phyloP scores from a whole-genome alignment of 1,140 invertebrate species.

The Pinna nobilis region DNA sequence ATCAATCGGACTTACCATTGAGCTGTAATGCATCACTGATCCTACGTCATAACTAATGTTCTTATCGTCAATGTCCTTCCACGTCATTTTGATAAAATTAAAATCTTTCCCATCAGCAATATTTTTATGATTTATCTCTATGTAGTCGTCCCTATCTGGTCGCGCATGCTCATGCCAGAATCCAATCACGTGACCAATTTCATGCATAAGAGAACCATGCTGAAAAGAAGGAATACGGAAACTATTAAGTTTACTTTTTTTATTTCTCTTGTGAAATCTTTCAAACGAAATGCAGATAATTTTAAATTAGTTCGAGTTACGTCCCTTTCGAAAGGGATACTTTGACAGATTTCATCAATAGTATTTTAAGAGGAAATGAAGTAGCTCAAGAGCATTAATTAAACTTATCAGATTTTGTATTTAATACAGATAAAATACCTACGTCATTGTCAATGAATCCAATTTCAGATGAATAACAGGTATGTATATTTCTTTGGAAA shows the following conservation, averaged over 20 bases:
- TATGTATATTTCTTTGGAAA: no score
- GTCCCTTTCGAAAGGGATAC: neutral
- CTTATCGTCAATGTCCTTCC: slow-evolving; percentile 74
- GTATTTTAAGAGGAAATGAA: no score
- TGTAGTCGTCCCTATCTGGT: slow-evolving; percentile 66
- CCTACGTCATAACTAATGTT: slow-evolving; percentile 73
- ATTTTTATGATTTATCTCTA: slow-evolving; percentile 54
- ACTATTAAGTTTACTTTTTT: no score
- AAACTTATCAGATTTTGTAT: no score
- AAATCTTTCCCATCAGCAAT: slow-evolving; percentile 87
- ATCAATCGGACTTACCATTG: slow-evolving; percentile 64
- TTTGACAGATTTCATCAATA: no score
- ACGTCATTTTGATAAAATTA: slow-evolving; percentile 96
- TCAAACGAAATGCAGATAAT: neutral
- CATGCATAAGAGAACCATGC: slow-evolving; percentile 92
- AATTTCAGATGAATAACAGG: no score
- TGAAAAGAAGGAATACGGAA: no score
- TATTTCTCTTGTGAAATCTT: neutral
- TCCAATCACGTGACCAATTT: slow-evolving; percentile 72
- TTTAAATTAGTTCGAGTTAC: neutral
- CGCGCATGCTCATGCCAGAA: slow-evolving; percentile 74
- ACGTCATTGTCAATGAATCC: no score
- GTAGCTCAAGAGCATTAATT: no score
- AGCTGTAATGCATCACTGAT: slow-evolving; percentile 75
- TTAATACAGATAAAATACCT: no score